Evolutionary conservation across 2,888 invertebrate genomes (phyloP), one percentile per base, ranked within the genome.

Genomic region (Tiliacea citrago): DNA sequence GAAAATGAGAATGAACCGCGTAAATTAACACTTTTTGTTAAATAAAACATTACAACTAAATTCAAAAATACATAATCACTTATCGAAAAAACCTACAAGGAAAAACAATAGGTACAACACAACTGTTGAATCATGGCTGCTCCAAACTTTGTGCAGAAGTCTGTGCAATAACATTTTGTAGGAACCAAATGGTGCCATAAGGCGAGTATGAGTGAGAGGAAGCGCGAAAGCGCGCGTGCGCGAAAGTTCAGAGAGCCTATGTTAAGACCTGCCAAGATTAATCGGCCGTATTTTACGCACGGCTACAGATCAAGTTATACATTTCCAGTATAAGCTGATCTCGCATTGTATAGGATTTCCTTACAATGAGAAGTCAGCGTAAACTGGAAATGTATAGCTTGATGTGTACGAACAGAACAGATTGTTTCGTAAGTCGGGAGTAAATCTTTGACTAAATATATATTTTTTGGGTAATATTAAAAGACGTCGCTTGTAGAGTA

Each of bases 401-500:
- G n/a, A n/a, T n/a, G n/a, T n/a, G n/a, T n/a, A n/a, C n/a, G n/a
- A n/a, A n/a, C n/a, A n/a, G n/a, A 24, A 39, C 1, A 39, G 6
- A 39, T 16, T 21, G 10, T 39, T 49, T 21, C 13, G 4, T 21
- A 70, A 24, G 7, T 24, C 55, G 24, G 12, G 21, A n/a, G n/a
- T n/a, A n/a, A n/a, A 24, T n/a, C 9, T n/a, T 24, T 12, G 4
- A 12, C 24, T 24, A 16, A 55, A 12, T 0, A n/a, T 24, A 13
- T 29, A 29, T 16, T 29, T 57, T 29, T 29, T 57, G 57, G 16
- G 57, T 8, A 29, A 18, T 10, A 0, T 77, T 88, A 90, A 69
- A 91, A 91, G 77, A 68, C 29, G 3, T 29, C 1, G 29, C 29
- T 29, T 29, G 29, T 3, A 29, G 29, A 29, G 29, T 29, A 29